These are phyloP conservation scores for Probosciger aterrimus DNA, from an alignment of 2,113 vertebrate genomes.

Conservation along the genomic window DNA sequence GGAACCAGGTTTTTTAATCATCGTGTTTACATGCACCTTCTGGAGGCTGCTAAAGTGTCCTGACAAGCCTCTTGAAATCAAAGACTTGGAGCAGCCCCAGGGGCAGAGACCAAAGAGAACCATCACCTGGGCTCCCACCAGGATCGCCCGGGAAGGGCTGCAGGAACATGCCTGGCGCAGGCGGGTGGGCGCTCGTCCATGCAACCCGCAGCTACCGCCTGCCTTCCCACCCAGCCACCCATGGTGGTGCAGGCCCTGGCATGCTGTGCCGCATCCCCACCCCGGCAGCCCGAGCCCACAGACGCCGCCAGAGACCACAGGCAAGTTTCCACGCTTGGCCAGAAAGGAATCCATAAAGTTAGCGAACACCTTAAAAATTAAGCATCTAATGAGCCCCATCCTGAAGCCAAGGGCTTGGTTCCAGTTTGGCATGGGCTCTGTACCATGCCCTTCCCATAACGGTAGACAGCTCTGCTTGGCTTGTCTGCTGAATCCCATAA, in stretches of 20 bases:
- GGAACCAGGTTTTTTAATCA: neutral
- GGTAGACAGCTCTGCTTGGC: neutral
- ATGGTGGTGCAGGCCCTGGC: neutral
- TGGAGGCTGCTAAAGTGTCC: neutral
- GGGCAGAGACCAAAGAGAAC: slow-evolving; percentile 9
- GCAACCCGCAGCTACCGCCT: neutral
- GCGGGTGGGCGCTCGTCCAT: neutral
- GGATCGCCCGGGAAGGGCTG: neutral
- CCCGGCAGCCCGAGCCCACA: neutral
- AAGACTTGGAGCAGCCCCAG: slow-evolving; percentile 5
- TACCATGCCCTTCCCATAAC: neutral
- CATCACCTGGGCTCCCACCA: neutral
- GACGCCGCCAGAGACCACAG: neutral
- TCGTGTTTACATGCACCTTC: neutral
- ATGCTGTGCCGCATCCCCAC: neutral
- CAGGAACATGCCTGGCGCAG: slow-evolving; percentile 10
- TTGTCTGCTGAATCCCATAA: neutral
- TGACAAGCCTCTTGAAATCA: slow-evolving; percentile 39
- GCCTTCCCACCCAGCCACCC: neutral
- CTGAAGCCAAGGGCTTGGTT: neutral
- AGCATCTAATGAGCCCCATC: neutral
- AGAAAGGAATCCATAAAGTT: neutral
- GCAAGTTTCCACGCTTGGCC: neutral
- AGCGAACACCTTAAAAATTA: neutral
- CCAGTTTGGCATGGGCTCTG: neutral